phyloP scores from a whole-genome alignment of 64 coral and sea anemone species.

The Actinia tenebrosa region DNA sequence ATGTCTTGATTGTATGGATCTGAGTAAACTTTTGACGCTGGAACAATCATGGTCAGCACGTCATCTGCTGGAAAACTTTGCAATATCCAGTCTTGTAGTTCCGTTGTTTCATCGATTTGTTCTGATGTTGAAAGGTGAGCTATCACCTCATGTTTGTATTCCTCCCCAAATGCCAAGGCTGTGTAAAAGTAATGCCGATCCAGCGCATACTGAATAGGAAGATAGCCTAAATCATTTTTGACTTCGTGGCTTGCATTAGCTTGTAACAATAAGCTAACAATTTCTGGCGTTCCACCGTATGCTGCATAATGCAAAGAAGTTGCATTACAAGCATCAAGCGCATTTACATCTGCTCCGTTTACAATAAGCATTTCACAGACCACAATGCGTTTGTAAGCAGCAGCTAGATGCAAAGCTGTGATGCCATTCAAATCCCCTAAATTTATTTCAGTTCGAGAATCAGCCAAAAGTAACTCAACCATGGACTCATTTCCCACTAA shows the following conservation, averaged over 20 bases:
- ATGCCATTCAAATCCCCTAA: slow-evolving; percentile 25
- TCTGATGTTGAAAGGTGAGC: background rate
- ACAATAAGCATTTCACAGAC: slow-evolving; percentile 18
- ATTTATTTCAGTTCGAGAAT: background rate
- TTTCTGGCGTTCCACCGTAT: slow-evolving; percentile 43
- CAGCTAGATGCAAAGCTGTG: slow-evolving; percentile 31
- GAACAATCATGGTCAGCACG: slow-evolving; percentile 7
- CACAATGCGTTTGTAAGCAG: slow-evolving; percentile 12
- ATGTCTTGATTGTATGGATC: background rate
- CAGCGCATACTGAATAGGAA: slow-evolving; percentile 23
- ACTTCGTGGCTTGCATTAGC: slow-evolving; percentile 13
- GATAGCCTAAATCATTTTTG: background rate
- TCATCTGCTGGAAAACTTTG: slow-evolving; percentile 40
- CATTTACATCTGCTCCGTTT: slow-evolving; percentile 28
- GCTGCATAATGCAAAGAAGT: slow-evolving; percentile 36
- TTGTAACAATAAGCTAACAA: slow-evolving; percentile 14
- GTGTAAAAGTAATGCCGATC: slow-evolving; percentile 39
- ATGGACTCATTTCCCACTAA: slow-evolving; percentile 19
- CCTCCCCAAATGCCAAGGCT: slow-evolving; percentile 21
- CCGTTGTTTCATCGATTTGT: background rate
- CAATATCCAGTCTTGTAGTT: slow-evolving; percentile 2
- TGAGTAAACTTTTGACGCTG: slow-evolving; percentile 13
- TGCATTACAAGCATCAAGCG: background rate
- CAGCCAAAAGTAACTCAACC: slow-evolving; percentile 14
- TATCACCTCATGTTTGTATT: slow-evolving; percentile 8